Evolutionary conservation across 2,113 vertebrate species (phyloP).

Genomic region (Elaphurus davidianus): DNA sequence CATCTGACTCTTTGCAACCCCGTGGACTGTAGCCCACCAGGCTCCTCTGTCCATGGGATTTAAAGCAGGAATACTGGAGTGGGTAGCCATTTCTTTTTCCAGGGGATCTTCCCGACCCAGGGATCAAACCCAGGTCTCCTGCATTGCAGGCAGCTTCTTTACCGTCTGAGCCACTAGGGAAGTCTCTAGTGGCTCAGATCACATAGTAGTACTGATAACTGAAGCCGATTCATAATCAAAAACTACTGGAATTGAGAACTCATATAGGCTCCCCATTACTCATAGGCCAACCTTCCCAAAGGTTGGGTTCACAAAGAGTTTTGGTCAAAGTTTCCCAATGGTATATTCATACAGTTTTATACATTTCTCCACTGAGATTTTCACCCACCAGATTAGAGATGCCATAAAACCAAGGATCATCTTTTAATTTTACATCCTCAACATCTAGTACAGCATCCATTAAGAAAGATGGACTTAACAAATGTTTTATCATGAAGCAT

Average conservation of each 20-base stretch:
- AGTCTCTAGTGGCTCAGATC: background rate
- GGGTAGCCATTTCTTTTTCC: background rate
- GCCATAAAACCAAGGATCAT: background rate
- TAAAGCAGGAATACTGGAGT: background rate
- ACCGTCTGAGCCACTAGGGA: background rate
- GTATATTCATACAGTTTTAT: background rate
- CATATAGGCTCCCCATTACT: background rate
- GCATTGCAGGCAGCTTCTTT: background rate
- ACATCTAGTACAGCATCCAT: background rate
- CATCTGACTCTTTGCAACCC: background rate
- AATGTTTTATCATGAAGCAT: background rate
- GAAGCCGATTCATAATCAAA: slow-evolving; percentile 9
- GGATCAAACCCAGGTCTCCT: background rate
- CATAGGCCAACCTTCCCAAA: background rate
- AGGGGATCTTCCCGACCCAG: background rate
- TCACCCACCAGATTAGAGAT: background rate
- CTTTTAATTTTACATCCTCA: background rate
- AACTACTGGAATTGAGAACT: background rate
- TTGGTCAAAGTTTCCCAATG: background rate
- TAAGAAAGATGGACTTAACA: background rate
- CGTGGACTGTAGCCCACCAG: background rate
- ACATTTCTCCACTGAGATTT: background rate
- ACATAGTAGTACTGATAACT: background rate
- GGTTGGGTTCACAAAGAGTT: background rate
- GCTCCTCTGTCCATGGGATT: background rate